These are phyloP conservation scores for Paramuricea clavata DNA, from an alignment of 92 coral and sea anemone genomes.

Conservation along the genomic window DNA sequence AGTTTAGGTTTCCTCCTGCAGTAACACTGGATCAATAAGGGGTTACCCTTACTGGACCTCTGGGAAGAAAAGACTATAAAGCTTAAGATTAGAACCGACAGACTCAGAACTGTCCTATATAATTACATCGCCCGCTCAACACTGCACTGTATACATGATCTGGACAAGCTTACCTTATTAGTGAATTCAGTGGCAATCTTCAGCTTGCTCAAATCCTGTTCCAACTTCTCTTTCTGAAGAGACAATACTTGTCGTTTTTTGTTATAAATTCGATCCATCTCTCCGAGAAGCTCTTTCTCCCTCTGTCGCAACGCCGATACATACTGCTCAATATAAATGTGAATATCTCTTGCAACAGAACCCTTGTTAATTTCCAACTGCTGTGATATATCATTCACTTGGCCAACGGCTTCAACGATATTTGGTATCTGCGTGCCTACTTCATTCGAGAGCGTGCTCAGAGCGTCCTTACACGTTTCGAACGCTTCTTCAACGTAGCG, in stretches of 20 bases:
- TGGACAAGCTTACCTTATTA: constrained; percentile 12
- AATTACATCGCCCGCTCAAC: not conserved
- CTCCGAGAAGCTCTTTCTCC: constrained; percentile 25
- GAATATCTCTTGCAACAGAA: constrained; percentile 16
- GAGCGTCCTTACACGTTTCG: constrained; percentile 36
- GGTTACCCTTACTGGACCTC: too few relatives aligned
- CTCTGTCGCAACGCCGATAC: constrained; percentile 35
- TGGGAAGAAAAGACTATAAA: too few relatives aligned
- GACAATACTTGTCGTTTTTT: constrained; percentile 38
- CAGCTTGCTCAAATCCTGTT: constrained; percentile 33
- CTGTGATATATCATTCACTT: constrained; percentile 23
- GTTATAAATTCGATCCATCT: constrained; percentile 36
- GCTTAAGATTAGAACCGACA: too few relatives aligned
- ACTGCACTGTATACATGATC: not conserved
- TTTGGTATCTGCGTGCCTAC: constrained; percentile 38
- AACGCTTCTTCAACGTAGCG: constrained; percentile 39
- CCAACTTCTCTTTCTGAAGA: constrained; percentile 20
- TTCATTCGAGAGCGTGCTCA: constrained; percentile 28
- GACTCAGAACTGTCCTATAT: too few relatives aligned
- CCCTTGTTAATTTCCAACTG: constrained; percentile 34
- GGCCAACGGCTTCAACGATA: constrained; percentile 42
- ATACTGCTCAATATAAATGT: constrained; percentile 32
- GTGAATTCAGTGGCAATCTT: constrained; percentile 47
- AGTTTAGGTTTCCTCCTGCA: too few relatives aligned
- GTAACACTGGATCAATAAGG: too few relatives aligned